Evolutionary conservation across 1,140 invertebrate species (phyloP), one percentile per base, ranked within the genome.

Genomic region (Cyclina sinensis): DNA sequence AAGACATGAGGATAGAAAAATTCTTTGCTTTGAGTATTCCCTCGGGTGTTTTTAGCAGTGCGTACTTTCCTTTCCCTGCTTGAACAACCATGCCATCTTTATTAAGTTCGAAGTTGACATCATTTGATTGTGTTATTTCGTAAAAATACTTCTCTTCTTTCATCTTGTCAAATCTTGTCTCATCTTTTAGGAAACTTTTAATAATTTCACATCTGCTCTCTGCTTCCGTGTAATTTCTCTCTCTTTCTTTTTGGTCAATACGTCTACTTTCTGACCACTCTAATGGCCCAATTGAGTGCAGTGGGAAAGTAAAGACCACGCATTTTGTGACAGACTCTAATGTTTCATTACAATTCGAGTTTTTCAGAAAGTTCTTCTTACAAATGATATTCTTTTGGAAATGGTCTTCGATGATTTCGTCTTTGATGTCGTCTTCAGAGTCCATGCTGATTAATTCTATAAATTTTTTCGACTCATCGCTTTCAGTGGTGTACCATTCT

Each of bases 241-340:
- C 68, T 43, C 39, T 18, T n/a, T 21, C 16, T 18, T 73, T 35
- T 7, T 24, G 14, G 9, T 14, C 24, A 4, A 73, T 73, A 21
- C 68, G 35, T 35, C 37, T 24, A 73, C 68, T 73, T 73, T 73
- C 32, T 16, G 68, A 73, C 27, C 68, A 73, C 37, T 73, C 30
- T 3, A 73, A 73, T 35, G 68, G 68, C 18, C 68, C 68, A 35
- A 73, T 73, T 0, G 68, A 73, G n/a, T 16, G 35, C 12, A 73
- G 24, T 24, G 68, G 30, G 24, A 73, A 73, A 5, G 68, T 73
- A 35, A 73, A 32, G 11, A 73, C 68, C 18, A 35, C 5, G 7
- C 24, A 7, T 18, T 73, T 37, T 4, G 68, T 39, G 2, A 73
- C 32, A 9, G 16, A 27, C 16, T 14, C 35, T 68, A 73, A 73